Percentiles rank a stretch among this genome's conserved stretches.
Evolutionary conservation across 2,113 vertebrate species (phyloP).

Genomic region (Micromys minutus): DNA sequence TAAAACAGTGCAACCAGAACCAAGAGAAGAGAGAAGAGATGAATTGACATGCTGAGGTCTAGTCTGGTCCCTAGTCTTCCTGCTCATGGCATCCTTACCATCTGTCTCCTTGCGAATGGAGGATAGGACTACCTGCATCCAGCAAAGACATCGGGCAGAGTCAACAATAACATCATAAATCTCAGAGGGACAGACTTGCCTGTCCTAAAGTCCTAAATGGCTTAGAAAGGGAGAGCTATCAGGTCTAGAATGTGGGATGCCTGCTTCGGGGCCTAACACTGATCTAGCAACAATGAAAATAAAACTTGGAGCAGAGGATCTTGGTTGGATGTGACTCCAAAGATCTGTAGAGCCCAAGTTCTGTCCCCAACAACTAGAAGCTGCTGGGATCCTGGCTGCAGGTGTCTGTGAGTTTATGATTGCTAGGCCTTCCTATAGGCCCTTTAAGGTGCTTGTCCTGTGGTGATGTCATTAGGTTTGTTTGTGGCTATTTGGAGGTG

Average conservation of each 20-base stretch:
- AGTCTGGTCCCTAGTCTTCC: not conserved
- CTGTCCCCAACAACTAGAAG: not conserved
- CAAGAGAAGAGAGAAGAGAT: not conserved
- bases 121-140: not conserved
- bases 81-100: not conserved
- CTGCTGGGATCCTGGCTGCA: not conserved
- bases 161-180: not conserved
- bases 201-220: not conserved
- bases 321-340: not conserved
- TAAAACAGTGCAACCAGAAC: conserved; percentile 36
- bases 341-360: not conserved
- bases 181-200: not conserved
- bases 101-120: not conserved
- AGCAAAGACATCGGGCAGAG: not conserved
- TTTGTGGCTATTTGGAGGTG: conserved; percentile 24
- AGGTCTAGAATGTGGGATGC: not conserved
- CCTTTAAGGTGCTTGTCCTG: not conserved
- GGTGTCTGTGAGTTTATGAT: not conserved
- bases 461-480: not conserved
- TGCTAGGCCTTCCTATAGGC: not conserved
- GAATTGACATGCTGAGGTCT: not conserved
- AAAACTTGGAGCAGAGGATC: conserved; percentile 11
- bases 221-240: not conserved
- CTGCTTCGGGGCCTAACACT: not conserved
- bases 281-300: not conserved